These are phyloP conservation scores for Tenthredo notha DNA, from an alignment of 2,888 invertebrate genomes.

Conservation along the genomic window DNA sequence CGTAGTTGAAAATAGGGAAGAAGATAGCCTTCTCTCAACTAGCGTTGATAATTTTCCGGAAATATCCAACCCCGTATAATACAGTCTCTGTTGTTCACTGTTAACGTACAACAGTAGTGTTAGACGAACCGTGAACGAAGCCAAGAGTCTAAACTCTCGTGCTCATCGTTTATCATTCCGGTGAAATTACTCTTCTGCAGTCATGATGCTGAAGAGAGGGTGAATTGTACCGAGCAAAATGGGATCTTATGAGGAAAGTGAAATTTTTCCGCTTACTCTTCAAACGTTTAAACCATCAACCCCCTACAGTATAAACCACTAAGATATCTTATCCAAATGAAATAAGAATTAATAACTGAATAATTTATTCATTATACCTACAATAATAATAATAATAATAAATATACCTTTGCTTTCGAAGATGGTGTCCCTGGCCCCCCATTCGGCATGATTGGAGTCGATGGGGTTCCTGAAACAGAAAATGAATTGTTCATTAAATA, in stretches of 20 bases:
- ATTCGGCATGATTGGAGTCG: slow-evolving; percentile 85
- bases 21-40: background rate
- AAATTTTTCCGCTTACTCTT: background rate
- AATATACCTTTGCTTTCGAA: slow-evolving; percentile 87
- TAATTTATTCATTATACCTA: background rate
- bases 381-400: no score
- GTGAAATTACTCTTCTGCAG: slow-evolving; percentile 15
- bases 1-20: background rate
- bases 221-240: slow-evolving; percentile 4
- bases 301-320: no score
- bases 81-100: slow-evolving; percentile 21
- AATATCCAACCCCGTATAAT: background rate
- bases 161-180: slow-evolving; percentile 42
- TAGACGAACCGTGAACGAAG: slow-evolving; percentile 39
- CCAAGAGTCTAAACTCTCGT: slow-evolving; percentile 33
- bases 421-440: slow-evolving; percentile 91
- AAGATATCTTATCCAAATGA: no score
- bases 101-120: background rate
- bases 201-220: slow-evolving; percentile 17
- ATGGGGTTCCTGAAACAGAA: slow-evolving; percentile 78
- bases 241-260: background rate
- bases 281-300: no score
- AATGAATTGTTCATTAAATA: slow-evolving; percentile 17
- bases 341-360: no score
- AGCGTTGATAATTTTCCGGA: slow-evolving; percentile 2